Conservation (phyloP, 2,888 invertebrate species). For the Epistrophe eligans region DNA sequence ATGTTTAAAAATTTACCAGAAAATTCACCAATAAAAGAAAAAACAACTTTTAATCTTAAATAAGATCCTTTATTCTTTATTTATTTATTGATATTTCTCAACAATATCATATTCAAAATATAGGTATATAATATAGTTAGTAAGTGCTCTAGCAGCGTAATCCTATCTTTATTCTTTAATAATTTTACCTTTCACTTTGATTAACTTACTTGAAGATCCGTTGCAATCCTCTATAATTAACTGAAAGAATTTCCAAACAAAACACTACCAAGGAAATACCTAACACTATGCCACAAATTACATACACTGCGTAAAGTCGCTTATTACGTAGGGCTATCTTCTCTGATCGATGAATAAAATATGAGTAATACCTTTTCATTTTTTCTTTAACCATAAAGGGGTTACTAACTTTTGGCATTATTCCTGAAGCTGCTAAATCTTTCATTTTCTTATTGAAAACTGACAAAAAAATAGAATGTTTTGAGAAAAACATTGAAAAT, state of each 20-base stretch:
- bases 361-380: not conserved
- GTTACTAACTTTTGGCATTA: constrained; percentile 41
- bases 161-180: too few species aligned
- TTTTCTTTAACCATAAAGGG: not conserved
- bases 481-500: constrained; percentile 78
- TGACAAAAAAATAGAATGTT: constrained; percentile 77
- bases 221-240: not conserved
- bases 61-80: too few species aligned
- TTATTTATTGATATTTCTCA: too few species aligned
- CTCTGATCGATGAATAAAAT: not conserved
- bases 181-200: not conserved
- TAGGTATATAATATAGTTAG: too few species aligned
- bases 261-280: constrained; percentile 53
- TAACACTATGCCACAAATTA: constrained; percentile 26
- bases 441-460: constrained; percentile 78
- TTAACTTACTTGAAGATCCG: not conserved
- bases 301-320: constrained; percentile 59
- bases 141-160: too few species aligned
- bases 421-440: constrained; percentile 78
- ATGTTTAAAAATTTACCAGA: too few species aligned
- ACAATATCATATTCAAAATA: too few species aligned
- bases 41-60: too few species aligned
- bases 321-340: constrained; percentile 35
- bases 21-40: too few species aligned
- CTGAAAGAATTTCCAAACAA: constrained; percentile 62